Evolutionary conservation across 2,113 vertebrate species (phyloP), one percentile per base, ranked within the genome.

Genomic region (Taurulus bubalis): DNA sequence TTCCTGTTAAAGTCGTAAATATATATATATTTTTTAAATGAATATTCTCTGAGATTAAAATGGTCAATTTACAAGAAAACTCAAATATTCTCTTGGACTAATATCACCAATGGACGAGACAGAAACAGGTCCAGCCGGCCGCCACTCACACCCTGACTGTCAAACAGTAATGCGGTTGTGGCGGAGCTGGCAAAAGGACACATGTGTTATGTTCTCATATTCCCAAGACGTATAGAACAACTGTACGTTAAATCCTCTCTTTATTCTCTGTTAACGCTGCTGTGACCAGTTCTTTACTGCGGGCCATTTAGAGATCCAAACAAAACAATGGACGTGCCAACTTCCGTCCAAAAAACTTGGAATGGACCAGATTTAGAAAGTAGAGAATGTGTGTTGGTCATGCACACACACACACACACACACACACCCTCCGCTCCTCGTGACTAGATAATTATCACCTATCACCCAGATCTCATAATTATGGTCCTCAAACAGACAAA

Each of bases 361-460:
- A 55, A 24, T 55, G 2, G 10, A 12, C 51, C 53, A 6, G 53
- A 56, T 56, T 56, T 56, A 56, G 24, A 56, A 26, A 55, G 53
- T 55, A 55, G n/a, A 56, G 24, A 58, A 28, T 58, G 55, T 56
- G 55, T 47, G 45, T 56, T 47, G 49, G 74, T 34, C 64, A 55
- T 10, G 28, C 26, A 3, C 66, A 22, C 18, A 49, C 26, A 68
- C 65, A 68, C 32, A 58, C 22, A 3, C 34, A 65, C 9, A 3
- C 51, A 53, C 45, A 68, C 22, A 15, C 49, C 4, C 49, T 34
- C 22, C 8, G 32, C 18, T 64, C 51, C 28, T 53, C 1, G 20
- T 87, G 90, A 93, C 84, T 82, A 42, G 64, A 81, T 94, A 94
- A 94, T 94, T 90, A 93, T 89, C 88, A 89, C 91, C 79, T 87